phyloP scores from a whole-genome alignment of 2,888 invertebrate genomes.

The Chrysomela aeneicollis region DNA sequence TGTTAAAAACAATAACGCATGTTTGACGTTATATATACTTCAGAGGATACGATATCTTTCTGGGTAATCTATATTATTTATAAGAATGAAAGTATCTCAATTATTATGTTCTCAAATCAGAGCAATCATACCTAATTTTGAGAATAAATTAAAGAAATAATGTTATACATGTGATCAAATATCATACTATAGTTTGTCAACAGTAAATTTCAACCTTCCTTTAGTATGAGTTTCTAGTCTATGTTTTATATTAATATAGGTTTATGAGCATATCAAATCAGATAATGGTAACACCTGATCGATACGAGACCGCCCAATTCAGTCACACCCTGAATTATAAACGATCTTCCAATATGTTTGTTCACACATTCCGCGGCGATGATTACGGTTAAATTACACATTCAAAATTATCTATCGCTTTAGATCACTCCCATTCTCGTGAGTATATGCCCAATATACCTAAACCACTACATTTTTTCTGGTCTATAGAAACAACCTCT shows the following conservation, averaged over 20 bases:
- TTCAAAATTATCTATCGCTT: slow-evolving; percentile 29
- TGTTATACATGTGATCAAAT: too few species aligned
- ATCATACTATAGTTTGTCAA: neutral
- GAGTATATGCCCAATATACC: neutral
- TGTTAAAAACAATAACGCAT: too few species aligned
- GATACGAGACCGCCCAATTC: neutral
- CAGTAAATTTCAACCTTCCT: neutral
- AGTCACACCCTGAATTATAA: slow-evolving; percentile 9
- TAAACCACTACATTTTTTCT: neutral
- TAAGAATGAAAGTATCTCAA: too few species aligned
- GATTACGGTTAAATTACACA: slow-evolving; percentile 24
- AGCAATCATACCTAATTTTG: too few species aligned
- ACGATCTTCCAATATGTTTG: slow-evolving; percentile 17
- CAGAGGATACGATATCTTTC: too few species aligned
- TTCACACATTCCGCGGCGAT: slow-evolving; percentile 25
- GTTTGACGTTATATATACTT: too few species aligned
- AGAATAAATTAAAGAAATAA: too few species aligned
- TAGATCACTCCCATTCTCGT: slow-evolving; percentile 28
- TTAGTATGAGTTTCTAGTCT: neutral
- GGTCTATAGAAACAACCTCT: slow-evolving; percentile 15
- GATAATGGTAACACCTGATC: neutral
- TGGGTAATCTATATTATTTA: too few species aligned
- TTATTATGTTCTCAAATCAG: too few species aligned
- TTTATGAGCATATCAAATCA: neutral
- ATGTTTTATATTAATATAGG: neutral